Percentiles rank a stretch among this genome's conserved stretches.
phyloP scores from a whole-genome alignment of 2,888 invertebrate species.

The Xestia c-nigrum region DNA sequence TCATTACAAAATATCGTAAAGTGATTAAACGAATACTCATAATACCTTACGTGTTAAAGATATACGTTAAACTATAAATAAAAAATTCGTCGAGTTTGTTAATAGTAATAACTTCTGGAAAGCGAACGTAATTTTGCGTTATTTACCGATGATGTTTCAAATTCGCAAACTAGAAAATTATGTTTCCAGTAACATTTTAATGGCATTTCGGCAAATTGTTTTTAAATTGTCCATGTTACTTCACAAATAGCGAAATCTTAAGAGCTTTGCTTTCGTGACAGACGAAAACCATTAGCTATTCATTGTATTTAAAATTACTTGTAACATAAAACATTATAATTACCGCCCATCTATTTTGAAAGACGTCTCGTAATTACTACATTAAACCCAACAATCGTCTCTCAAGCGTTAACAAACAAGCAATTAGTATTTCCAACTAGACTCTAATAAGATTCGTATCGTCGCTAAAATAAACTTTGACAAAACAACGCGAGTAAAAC shows the following conservation, averaged over 20 bases:
- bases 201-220: not conserved
- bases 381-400: conserved; percentile 47
- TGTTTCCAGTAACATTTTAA: conserved; percentile 12
- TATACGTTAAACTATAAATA: too few species aligned
- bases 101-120: not conserved
- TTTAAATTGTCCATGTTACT: conserved; percentile 1
- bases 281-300: conserved; percentile 39
- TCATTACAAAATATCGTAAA: not conserved
- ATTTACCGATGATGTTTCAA: not conserved
- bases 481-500: conserved; percentile 59
- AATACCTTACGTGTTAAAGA: too few species aligned
- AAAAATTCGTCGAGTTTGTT: conserved; percentile 2
- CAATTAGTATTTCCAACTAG: conserved; percentile 58
- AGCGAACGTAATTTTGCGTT: not conserved
- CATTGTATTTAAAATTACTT: conserved; percentile 28
- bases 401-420: conserved; percentile 45
- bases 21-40: not conserved
- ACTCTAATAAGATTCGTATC: conserved; percentile 68
- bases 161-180: not conserved
- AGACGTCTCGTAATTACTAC: conserved; percentile 49
- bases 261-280: conserved; percentile 12
- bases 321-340: conserved; percentile 26
- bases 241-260: conserved; percentile 9
- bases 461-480: conserved; percentile 63
- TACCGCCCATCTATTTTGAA: conserved; percentile 30